Conservation (phyloP, 2,888 invertebrate genomes). For the Brachyptera putata region DNA sequence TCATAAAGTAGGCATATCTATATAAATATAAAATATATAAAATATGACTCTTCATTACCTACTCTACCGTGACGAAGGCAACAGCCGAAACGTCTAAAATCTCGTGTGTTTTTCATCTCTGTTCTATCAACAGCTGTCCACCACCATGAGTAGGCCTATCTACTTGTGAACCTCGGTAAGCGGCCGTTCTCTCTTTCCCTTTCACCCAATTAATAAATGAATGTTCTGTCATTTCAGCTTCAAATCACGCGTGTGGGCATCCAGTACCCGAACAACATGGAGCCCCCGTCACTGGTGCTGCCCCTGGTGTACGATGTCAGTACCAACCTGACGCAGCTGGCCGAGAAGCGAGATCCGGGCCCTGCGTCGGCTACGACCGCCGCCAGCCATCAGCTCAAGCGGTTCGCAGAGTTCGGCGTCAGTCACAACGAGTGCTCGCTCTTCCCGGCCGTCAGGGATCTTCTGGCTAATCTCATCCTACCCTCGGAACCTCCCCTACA, state of each 20-base stretch:
- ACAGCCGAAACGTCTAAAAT: no score
- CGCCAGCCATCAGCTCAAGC: conserved; percentile 60
- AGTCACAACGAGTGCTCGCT: conserved; percentile 74
- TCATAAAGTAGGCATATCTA: no score
- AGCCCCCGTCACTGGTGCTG: conserved; percentile 71
- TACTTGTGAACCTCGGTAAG: no score
- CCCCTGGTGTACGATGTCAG: conserved; percentile 88
- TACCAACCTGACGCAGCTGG: conserved; percentile 80
- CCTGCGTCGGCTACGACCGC: conserved; percentile 57
- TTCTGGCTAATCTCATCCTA: conserved; percentile 76
- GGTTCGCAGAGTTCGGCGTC: conserved; percentile 70
- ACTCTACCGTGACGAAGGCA: no score
- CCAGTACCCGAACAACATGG: conserved; percentile 56
- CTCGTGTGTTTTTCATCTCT: no score
- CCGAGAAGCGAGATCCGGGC: conserved; percentile 72
- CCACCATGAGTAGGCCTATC: no score
- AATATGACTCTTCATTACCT: no score
- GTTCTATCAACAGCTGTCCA: no score
- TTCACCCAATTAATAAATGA: no score
- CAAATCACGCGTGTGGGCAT: conserved; percentile 67
- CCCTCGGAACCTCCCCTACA: conserved; percentile 69
- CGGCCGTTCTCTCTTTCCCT: no score
- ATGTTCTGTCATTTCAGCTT: no score
- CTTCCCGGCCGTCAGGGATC: conserved; percentile 85
- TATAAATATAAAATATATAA: no score